Conservation (phyloP, 2,888 invertebrate genomes). For the Cancer borealis region DNA sequence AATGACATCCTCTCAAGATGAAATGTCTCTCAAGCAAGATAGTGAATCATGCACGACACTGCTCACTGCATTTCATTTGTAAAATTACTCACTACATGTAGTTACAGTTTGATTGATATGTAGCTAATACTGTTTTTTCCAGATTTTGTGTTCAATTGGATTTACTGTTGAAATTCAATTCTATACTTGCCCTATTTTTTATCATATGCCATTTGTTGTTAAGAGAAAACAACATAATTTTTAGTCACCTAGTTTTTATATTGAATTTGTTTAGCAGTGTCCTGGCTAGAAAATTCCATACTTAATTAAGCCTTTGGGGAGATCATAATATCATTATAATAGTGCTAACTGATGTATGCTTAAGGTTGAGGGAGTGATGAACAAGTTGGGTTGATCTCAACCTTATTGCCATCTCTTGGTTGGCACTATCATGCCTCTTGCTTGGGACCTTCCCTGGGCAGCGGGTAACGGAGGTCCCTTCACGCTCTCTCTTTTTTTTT, state of each 20-base stretch:
- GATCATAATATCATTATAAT: background rate
- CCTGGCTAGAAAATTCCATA: background rate
- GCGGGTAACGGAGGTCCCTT: slow-evolving; percentile 60
- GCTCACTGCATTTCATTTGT: background rate
- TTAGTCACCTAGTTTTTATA: slow-evolving; percentile 13
- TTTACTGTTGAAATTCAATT: background rate
- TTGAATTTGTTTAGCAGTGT: slow-evolving; percentile 37
- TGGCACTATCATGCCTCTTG: slow-evolving; percentile 45
- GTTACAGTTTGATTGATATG: background rate
- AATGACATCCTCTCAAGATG: background rate
- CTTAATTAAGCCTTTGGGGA: slow-evolving; percentile 30
- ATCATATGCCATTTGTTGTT: background rate
- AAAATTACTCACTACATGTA: background rate
- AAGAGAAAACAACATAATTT: background rate
- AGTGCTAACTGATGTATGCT: slow-evolving; percentile 41
- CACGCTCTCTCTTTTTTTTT: slow-evolving; percentile 5
- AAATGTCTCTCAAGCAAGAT: background rate
- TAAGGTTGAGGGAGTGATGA: slow-evolving; percentile 1
- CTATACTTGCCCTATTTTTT: background rate
- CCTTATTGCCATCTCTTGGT: slow-evolving; percentile 50
- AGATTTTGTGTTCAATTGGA: slow-evolving; percentile 25
- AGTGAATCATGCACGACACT: background rate
- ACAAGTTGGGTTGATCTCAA: slow-evolving; percentile 12
- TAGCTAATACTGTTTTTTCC: slow-evolving; percentile 10
- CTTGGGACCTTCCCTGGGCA: slow-evolving; percentile 62